These are phyloP conservation scores for Trisateles emortualis DNA, from an alignment of 2,888 invertebrate genomes.

Conservation along the genomic window DNA sequence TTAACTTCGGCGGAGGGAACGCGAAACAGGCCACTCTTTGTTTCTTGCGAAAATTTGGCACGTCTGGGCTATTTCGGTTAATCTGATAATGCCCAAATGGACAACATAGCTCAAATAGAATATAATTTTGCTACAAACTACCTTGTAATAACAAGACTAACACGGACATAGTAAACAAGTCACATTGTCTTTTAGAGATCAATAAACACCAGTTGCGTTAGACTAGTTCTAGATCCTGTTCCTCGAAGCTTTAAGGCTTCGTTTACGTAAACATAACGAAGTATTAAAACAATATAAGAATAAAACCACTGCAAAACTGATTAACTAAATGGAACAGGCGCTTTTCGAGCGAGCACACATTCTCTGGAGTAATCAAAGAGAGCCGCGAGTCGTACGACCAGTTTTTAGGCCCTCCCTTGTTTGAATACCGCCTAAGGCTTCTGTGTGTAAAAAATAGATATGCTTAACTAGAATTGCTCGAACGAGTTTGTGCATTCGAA, in stretches of 20 bases:
- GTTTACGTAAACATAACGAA: conserved; percentile 15
- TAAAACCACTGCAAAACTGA: conserved; percentile 50
- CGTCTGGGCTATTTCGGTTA: conserved; percentile 68
- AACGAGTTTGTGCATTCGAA: conserved; percentile 41
- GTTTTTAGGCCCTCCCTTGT: conserved; percentile 65
- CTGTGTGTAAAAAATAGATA: conserved; percentile 57
- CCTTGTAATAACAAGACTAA: conserved; percentile 20
- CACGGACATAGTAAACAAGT: conserved; percentile 8
- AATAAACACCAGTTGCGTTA: conserved; percentile 19
- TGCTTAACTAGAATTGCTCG: conserved; percentile 43
- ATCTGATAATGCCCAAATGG: conserved; percentile 60
- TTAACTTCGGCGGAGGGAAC: conserved; percentile 63
- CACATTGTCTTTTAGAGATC: conserved; percentile 24
- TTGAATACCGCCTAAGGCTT: conserved; percentile 65
- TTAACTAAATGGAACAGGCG: conserved; percentile 63
- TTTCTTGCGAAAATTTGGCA: conserved; percentile 73
- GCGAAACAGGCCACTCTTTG: conserved; percentile 68
- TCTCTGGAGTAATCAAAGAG: conserved; percentile 62
- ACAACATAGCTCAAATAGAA: conserved; percentile 35
- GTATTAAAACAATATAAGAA: conserved; percentile 29
- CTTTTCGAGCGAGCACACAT: conserved; percentile 55
- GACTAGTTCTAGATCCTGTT: conserved; percentile 21
- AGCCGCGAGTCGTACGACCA: conserved; percentile 65
- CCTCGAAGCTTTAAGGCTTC: conserved; percentile 2
- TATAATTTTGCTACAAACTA: conserved; percentile 28